A percentile compares a stretch with the other conserved stretches of the same genome.
phyloP scores from a whole-genome alignment of 2,888 invertebrate species.

The Gandaritis pyraliata region DNA sequence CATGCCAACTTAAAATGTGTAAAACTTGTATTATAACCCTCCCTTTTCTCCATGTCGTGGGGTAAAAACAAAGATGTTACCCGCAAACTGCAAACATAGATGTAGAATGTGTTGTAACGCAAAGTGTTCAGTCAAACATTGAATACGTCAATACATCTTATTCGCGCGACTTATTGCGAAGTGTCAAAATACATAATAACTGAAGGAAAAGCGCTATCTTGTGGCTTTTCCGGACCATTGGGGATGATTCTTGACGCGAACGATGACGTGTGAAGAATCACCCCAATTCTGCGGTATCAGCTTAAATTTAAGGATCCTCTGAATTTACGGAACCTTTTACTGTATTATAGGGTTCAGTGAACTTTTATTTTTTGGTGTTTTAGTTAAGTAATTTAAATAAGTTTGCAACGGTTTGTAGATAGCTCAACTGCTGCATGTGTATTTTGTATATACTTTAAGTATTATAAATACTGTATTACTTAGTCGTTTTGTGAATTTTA shows the following conservation, averaged over 20 bases:
- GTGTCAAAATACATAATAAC: slow-evolving; percentile 50
- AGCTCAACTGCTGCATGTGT: no score
- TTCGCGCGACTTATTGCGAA: slow-evolving; percentile 36
- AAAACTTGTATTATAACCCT: no score
- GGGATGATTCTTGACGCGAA: slow-evolving; percentile 44
- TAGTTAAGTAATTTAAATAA: not conserved
- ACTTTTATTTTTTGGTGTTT: slow-evolving; percentile 15
- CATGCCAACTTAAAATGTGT: no score
- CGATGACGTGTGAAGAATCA: slow-evolving; percentile 55
- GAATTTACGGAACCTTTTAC: slow-evolving; percentile 33
- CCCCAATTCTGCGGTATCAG: slow-evolving; percentile 45
- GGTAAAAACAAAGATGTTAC: no score
- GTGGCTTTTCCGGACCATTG: slow-evolving; percentile 57
- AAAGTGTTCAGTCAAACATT: slow-evolving; percentile 28
- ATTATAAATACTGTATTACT: no score
- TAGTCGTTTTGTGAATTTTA: no score
- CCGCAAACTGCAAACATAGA: no score
- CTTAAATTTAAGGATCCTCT: slow-evolving; percentile 41
- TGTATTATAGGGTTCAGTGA: slow-evolving; percentile 34
- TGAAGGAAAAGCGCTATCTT: slow-evolving; percentile 49
- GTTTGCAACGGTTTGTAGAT: no score
- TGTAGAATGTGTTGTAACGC: no score
- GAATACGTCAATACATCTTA: slow-evolving; percentile 27
- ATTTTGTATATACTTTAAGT: no score
- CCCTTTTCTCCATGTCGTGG: no score